A percentile compares a stretch with the other conserved stretches of the same genome.
Evolutionary conservation across 2,888 invertebrate species (phyloP).

Genomic region (Dolomedes plantarius): DNA sequence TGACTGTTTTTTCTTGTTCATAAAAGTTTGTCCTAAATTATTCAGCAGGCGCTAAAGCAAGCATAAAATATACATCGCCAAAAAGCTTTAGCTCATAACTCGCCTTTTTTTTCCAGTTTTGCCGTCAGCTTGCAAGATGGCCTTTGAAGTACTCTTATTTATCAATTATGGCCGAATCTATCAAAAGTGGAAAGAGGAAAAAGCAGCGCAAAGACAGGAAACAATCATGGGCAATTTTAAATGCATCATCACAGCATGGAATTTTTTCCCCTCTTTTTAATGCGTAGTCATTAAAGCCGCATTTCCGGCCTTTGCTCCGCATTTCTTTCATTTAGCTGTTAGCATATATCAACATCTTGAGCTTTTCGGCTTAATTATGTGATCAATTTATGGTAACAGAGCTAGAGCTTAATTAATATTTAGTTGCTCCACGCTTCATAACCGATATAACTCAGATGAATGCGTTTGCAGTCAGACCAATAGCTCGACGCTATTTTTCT

Average conservation of each 20-base stretch:
- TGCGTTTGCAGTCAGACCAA: conserved; percentile 45
- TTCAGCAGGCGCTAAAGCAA: not conserved
- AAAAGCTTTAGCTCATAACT: conserved; percentile 10
- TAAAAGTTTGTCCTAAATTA: conserved; percentile 1
- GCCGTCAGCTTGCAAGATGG: conserved; percentile 15
- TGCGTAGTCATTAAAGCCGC: conserved; percentile 61
- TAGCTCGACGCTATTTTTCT: conserved; percentile 50
- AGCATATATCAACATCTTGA: conserved; percentile 68
- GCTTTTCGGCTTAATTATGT: conserved; percentile 66
- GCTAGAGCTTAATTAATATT: conserved; percentile 70
- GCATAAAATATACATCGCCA: conserved; percentile 30
- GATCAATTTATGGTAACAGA: conserved; percentile 70
- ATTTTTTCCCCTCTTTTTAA: conserved; percentile 40
- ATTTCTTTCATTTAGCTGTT: conserved; percentile 36
- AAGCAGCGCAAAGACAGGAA: conserved; percentile 28
- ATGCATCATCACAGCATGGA: conserved; percentile 41
- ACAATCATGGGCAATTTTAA: conserved; percentile 63
- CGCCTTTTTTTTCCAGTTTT: not conserved
- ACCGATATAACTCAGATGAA: conserved; percentile 63
- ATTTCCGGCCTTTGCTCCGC: conserved; percentile 43
- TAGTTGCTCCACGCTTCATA: conserved; percentile 70
- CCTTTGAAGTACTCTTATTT: conserved; percentile 38
- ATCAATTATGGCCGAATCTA: conserved; percentile 51
- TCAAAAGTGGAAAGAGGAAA: conserved; percentile 29
- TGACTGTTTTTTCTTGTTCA: not conserved